Percentiles rank a stretch among this genome's conserved stretches.
phyloP scores from a whole-genome alignment of 1,140 invertebrate genomes.

The Bombus cullumanus region DNA sequence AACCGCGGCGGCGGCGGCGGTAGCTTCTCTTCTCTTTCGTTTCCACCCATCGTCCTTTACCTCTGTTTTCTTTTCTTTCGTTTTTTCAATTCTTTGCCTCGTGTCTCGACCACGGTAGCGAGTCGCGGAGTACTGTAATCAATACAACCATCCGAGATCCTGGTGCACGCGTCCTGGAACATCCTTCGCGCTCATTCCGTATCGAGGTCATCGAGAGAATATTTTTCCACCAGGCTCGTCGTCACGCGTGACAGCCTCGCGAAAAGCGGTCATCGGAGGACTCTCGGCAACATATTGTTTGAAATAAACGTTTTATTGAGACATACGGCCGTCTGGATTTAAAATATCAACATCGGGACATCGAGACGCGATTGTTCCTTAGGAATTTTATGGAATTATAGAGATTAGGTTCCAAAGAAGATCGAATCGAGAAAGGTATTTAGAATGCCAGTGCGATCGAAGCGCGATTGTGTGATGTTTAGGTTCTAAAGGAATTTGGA shows the following conservation, averaged over 20 bases:
- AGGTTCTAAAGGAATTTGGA: not conserved
- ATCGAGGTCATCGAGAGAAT: slow-evolving; percentile 53
- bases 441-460: not conserved
- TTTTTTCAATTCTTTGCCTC: not conserved
- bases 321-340: not conserved
- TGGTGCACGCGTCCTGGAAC: slow-evolving; percentile 23
- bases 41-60: not conserved
- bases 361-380: not conserved
- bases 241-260: slow-evolving; percentile 33
- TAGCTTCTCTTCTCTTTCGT: not conserved
- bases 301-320: not conserved
- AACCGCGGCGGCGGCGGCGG: not conserved
- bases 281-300: not conserved
- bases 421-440: not conserved
- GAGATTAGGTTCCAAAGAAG: not conserved
- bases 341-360: too few species aligned
- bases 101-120: slow-evolving; percentile 14
- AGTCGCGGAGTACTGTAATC: slow-evolving; percentile 49
- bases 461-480: not conserved
- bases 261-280: not conserved
- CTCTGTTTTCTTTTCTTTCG: not conserved
- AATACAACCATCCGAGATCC: slow-evolving; percentile 45
- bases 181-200: slow-evolving; percentile 36
- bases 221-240: not conserved
- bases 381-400: not conserved